Conservation (phyloP, 37 sponge, comb jelly and placozoan genomes). For the Mnemiopsis leidyi region DNA sequence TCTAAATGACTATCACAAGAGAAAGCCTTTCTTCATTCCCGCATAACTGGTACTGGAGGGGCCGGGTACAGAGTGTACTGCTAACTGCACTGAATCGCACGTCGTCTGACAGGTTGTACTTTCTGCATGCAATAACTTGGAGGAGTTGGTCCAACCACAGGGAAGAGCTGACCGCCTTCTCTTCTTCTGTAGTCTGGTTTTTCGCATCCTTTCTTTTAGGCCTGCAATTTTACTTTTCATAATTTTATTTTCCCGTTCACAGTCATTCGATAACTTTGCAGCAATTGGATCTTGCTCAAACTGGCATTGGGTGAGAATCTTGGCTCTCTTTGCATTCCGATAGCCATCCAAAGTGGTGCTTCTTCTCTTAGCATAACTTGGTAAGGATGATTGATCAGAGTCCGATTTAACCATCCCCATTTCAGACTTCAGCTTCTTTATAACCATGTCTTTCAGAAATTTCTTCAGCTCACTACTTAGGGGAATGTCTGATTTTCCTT, state of each 20-base stretch:
- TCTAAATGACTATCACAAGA: conserved; percentile 4
- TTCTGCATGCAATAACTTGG: conserved; percentile 32
- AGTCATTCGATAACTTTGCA: conserved; percentile 62
- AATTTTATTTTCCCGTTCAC: conserved; percentile 56
- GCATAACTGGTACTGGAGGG: conserved; percentile 60
- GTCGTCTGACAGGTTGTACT: conserved; percentile 62
- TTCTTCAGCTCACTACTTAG: conserved; percentile 49
- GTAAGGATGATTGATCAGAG: conserved; percentile 20
- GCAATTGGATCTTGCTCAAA: conserved; percentile 47
- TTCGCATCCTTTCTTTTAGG: conserved; percentile 41
- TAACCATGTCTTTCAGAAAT: conserved; percentile 60
- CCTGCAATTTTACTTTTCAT: conserved; percentile 63
- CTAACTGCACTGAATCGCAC: conserved; percentile 63
- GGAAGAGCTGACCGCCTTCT: conserved; percentile 49
- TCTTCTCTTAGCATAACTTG: conserved; percentile 10
- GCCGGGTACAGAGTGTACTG: conserved; percentile 55
- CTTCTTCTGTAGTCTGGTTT: conserved; percentile 51
- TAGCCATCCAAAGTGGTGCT: conserved; percentile 31
- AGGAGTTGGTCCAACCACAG: conserved; percentile 65
- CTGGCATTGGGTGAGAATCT: conserved; percentile 50
- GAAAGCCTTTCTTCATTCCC: conserved; percentile 59
- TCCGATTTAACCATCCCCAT: conserved; percentile 64
- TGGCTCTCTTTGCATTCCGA: conserved; percentile 49
- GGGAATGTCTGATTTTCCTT: conserved; percentile 60
- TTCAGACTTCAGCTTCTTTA: conserved; percentile 61